These are phyloP conservation scores for Drosophila putrida DNA, from an alignment of 2,888 invertebrate species.

Conservation along the genomic window DNA sequence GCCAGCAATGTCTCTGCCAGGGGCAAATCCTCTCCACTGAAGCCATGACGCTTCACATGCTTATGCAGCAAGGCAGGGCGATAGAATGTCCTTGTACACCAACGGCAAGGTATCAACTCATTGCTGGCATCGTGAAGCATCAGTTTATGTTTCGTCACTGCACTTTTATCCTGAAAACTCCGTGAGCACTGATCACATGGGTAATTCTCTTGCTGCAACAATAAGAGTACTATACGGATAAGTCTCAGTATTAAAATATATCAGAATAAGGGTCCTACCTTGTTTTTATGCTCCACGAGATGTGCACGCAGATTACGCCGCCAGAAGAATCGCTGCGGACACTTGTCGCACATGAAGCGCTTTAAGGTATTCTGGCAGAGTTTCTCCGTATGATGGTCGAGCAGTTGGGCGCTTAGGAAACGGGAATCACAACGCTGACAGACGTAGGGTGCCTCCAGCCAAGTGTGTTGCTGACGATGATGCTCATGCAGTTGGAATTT, in stretches of 20 bases:
- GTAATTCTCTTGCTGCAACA: slow-evolving; percentile 63
- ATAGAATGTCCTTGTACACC: slow-evolving; percentile 82
- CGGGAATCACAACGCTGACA: slow-evolving; percentile 87
- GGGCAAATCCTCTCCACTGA: slow-evolving; percentile 65
- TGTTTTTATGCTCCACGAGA: slow-evolving; percentile 67
- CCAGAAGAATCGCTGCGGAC: slow-evolving; percentile 84
- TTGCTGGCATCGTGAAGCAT: slow-evolving; percentile 70
- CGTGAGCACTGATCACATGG: slow-evolving; percentile 73
- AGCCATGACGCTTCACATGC: slow-evolving; percentile 77
- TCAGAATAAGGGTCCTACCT: slow-evolving; percentile 37
- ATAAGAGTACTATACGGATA: background rate
- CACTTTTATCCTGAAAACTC: slow-evolving; percentile 75
- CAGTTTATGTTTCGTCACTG: slow-evolving; percentile 77
- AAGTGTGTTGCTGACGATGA: slow-evolving; percentile 75
- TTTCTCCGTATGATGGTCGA: slow-evolving; percentile 86
- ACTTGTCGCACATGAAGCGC: slow-evolving; percentile 81
- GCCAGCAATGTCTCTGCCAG: slow-evolving; percentile 73
- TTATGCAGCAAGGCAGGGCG: slow-evolving; percentile 77
- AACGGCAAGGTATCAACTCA: slow-evolving; percentile 78
- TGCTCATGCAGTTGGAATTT: slow-evolving; percentile 83
- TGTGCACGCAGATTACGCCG: slow-evolving; percentile 82
- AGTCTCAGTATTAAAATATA: background rate
- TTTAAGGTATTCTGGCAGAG: slow-evolving; percentile 83
- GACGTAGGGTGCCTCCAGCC: slow-evolving; percentile 86
- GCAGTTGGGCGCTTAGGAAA: slow-evolving; percentile 86